Evolutionary conservation across 2,113 vertebrate species (phyloP).

Genomic region (Eupsittula cactorum): DNA sequence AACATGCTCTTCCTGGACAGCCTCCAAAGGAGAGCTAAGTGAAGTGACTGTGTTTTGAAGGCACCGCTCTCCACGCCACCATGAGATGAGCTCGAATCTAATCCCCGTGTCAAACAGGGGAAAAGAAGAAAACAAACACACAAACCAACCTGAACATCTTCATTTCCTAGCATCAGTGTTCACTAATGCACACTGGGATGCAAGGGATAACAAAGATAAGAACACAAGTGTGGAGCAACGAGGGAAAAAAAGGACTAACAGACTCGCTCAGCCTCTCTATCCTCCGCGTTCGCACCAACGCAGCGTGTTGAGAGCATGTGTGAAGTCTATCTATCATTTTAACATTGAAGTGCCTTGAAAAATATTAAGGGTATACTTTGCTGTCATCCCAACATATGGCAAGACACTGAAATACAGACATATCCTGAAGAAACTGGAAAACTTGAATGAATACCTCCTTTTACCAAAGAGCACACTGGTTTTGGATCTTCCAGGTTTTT

Average conservation of each 20-base stretch:
- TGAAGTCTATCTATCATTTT: conserved; percentile 63
- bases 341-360: conserved; percentile 50
- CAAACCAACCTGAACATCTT: not conserved
- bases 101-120: not conserved
- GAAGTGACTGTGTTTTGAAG: not conserved
- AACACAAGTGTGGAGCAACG: not conserved
- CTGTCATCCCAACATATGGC: conserved; percentile 61
- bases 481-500: not conserved
- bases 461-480: not conserved
- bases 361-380: conserved; percentile 55
- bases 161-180: not conserved
- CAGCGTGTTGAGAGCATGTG: conserved; percentile 12
- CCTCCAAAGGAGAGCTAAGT: not conserved
- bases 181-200: not conserved
- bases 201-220: not conserved
- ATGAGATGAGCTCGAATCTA: not conserved
- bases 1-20: not conserved
- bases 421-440: conserved; percentile 4
- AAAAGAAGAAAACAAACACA: not conserved
- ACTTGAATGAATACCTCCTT: conserved; percentile 12
- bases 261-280: not conserved
- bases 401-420: conserved; percentile 41
- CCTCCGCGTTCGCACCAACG: not conserved
- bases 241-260: conserved; percentile 38
- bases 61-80: accelerated